A percentile compares a stretch with the other conserved stretches of the same genome.
Conservation (phyloP, 2,888 invertebrate species). For the Erpobdella octoculata region DNA sequence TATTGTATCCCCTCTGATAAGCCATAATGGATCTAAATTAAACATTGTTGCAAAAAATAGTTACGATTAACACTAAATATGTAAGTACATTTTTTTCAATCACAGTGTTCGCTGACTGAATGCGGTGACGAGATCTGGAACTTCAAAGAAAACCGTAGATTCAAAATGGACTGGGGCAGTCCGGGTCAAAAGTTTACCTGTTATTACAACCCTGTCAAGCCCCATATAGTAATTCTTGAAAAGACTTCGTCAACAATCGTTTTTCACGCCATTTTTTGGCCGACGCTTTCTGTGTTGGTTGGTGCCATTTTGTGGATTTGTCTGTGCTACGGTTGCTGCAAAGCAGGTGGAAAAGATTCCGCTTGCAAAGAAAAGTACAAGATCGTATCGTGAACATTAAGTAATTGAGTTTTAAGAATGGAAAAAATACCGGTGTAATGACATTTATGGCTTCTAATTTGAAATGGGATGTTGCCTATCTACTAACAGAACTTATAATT, state of each 20-base stretch:
- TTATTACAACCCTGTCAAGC: constrained; percentile 33
- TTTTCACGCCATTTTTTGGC: constrained; percentile 37
- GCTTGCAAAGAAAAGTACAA: constrained; percentile 27
- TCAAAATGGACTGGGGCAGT: constrained; percentile 33
- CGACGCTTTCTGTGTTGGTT: constrained; percentile 30
- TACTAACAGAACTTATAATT: too few species aligned
- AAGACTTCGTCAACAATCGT: constrained; percentile 27
- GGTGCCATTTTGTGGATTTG: constrained; percentile 36
- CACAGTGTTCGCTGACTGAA: constrained; percentile 36
- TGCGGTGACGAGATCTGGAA: constrained; percentile 38
- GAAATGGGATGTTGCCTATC: too few species aligned
- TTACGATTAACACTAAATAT: too few species aligned
- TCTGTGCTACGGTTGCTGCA: constrained; percentile 37
- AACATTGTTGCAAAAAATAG: too few species aligned
- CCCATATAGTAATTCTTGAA: constrained; percentile 29
- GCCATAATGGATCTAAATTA: too few species aligned
- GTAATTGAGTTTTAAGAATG: too few species aligned
- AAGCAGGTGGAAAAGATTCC: constrained; percentile 24
- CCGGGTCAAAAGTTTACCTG: constrained; percentile 32
- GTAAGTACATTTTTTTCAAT: too few species aligned
- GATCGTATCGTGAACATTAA: not conserved
- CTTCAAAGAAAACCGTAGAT: constrained; percentile 33
- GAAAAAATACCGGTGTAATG: too few species aligned
- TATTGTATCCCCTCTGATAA: not conserved
- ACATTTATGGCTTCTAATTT: too few species aligned